Percentiles rank a stretch among this genome's conserved stretches.
phyloP scores from a whole-genome alignment of 2,797 vertebrate genomes.

The Pangasius mekongensis region DNA sequence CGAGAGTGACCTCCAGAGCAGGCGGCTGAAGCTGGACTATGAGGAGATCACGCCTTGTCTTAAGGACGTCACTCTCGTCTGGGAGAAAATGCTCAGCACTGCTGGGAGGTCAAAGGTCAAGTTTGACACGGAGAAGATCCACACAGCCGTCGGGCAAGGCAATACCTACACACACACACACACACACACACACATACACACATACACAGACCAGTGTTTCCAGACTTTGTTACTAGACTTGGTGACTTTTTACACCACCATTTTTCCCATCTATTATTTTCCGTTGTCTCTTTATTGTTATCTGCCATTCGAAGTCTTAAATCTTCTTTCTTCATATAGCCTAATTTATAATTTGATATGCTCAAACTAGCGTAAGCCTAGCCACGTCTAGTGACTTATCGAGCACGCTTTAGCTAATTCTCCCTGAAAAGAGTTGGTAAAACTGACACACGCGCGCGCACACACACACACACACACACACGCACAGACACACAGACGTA shows the following conservation, averaged over 20 bases:
- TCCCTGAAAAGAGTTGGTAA: not conserved
- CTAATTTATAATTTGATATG: not conserved
- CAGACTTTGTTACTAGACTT: not conserved
- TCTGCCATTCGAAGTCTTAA: not conserved
- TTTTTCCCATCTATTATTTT: not conserved
- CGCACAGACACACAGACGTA: too few species aligned
- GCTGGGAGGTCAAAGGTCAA: conserved; percentile 87
- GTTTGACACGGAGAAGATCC: conserved; percentile 87
- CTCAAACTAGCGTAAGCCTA: not conserved
- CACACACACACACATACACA: conserved; percentile 20
- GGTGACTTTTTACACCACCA: not conserved
- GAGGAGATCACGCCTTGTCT: conserved; percentile 97
- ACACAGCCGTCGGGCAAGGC: conserved; percentile 90
- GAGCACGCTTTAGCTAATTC: not conserved
- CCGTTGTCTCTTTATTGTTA: not conserved
- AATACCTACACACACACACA: conserved; percentile 45
- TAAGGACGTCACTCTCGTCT: conserved; percentile 91
- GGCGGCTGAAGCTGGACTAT: conserved; percentile 92
- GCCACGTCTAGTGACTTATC: not conserved
- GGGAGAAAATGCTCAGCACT: conserved; percentile 93
- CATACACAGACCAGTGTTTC: conserved; percentile 13
- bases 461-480: too few species aligned
- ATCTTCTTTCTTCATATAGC: not conserved
- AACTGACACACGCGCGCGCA: not conserved
- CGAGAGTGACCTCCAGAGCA: conserved; percentile 91